Evolutionary conservation across 2,888 invertebrate genomes (phyloP), one percentile per base, ranked within the genome.

Genomic region (Neocrepidodera transversa): DNA sequence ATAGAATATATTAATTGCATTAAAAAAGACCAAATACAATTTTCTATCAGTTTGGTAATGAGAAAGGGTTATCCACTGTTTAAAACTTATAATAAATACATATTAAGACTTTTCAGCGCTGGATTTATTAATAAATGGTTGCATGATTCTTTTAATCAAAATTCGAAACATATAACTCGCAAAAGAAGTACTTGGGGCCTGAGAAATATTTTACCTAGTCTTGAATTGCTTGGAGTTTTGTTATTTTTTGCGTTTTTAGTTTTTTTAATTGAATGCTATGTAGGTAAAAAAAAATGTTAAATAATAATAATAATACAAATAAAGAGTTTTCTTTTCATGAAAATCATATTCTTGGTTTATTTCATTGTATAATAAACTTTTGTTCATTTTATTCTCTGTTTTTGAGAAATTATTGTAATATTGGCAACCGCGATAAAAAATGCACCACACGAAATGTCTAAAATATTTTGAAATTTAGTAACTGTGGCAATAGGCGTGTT

Each of bases 101-200:
- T 63, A 11, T 10, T 18, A n/a, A 54, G 30, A 36, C 52, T 63
- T 2, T 28, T 54, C 6, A 50, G 26, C 35, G 45, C 49, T 13
- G 62, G 62, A 7, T 56, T 59, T 10, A 52, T 59, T 8, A 16
- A 52, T 0, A 63, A 63, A 45, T 62, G 62, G 62, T 43, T 56
- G 11, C 36, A 45, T 0, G 56, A 62, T 10, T 28, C 53, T 32
- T 1, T 35, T n/a, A n/a, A 14, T 26, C 13, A 42, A 8, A n/a
- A 23, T 13, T 16, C 8, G 16, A 20, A 2, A 10, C 11, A 14
- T 1, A 43, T 5, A 13, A 13, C 7, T 43, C 2, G 10, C 13
- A 53, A 20, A 4, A 8, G 4, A 1, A 14, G 7, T 16, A 20
- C 8, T 10, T 30, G 32, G 5, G 20, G 43, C 10, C 20, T 53